Base-by-base conservation (phyloP, 2,888 invertebrate genomes). In the Mayetiola destructor region DNA sequence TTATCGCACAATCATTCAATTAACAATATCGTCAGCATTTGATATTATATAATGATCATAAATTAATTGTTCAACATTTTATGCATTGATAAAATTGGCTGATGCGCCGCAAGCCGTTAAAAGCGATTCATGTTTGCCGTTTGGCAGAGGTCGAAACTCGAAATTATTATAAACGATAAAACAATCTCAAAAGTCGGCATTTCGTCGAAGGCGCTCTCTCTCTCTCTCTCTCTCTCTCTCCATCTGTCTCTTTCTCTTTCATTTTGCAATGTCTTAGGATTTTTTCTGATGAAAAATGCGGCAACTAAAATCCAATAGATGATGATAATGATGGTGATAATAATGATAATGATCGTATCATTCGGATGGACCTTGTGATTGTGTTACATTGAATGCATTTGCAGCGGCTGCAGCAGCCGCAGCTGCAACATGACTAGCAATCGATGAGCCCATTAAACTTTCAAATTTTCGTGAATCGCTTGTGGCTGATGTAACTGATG, bases 381-480 rank as follows among this genome's bases (percentile, higher is more conserved):
- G 57, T n/a, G 36, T 29, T 3, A 36, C 27, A 57, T 20, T 36
- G 1, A 56, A 30, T 5, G 56, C 62, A 20, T 61, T 69, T 12
- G 71, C 71, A 20, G 64, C 64, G 16, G 71, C 71, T 30, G 71
- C 70, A 65, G 76, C 74, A 69, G 70, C 68, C 61, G 71, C 70
- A 66, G 68, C 68, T 10, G 72, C 71, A 21, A 69, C 69, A 61
- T 69, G 68, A 14, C 72, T 68, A 18, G 78, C 75, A 60, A 56
- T 57, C 52, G 59, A 59, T 55, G 59, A 76, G 63, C 78, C 76
- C 73, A 80, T 76, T 63, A 79, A 76, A 74, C 81, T 79, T 73
- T 87, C 87, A 76, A 86, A 86, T 78, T 88, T 88, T 78, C 87
- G 82, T 74, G 86, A 85, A 77, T 88, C 88, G 64, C 85, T n/a